Conservation (phyloP, 2,113 vertebrate genomes). For the Apodemus sylvaticus region DNA sequence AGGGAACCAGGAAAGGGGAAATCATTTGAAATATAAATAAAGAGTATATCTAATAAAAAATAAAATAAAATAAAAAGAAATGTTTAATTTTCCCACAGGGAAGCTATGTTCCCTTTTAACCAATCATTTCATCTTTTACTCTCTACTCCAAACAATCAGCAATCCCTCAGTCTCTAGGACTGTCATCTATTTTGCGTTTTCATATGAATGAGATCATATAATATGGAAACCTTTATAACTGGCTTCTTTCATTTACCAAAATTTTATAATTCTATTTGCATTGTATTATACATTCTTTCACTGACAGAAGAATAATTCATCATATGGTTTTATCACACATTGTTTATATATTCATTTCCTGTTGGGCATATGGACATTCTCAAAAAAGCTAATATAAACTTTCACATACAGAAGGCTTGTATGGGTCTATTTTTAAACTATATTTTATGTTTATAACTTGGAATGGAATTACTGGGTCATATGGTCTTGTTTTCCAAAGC, state of each 20-base stretch:
- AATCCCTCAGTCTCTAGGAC: background rate
- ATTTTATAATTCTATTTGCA: background rate
- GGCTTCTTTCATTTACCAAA: background rate
- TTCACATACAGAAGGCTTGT: background rate
- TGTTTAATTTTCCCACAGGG: background rate
- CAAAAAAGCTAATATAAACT: background rate
- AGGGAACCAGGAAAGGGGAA: too few relatives aligned
- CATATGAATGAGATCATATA: background rate
- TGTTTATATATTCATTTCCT: background rate
- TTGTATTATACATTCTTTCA: background rate
- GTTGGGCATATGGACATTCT: background rate
- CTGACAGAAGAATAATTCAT: background rate
- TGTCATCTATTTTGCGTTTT: background rate
- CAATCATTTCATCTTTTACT: background rate
- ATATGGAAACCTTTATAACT: background rate
- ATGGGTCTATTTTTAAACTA: background rate
- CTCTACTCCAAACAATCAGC: background rate
- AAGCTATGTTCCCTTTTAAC: background rate
- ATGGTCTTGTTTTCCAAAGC: background rate
- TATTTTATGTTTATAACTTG: background rate
- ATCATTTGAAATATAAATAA: too few relatives aligned
- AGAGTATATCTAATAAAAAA: too few relatives aligned
- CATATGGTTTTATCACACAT: background rate
- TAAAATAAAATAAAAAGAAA: background rate
- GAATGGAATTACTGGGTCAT: background rate